A percentile compares a stretch with the other conserved stretches of the same genome.
These are phyloP conservation scores for Sesamia inferens DNA, from an alignment of 2,888 invertebrate species.

Conservation along the genomic window DNA sequence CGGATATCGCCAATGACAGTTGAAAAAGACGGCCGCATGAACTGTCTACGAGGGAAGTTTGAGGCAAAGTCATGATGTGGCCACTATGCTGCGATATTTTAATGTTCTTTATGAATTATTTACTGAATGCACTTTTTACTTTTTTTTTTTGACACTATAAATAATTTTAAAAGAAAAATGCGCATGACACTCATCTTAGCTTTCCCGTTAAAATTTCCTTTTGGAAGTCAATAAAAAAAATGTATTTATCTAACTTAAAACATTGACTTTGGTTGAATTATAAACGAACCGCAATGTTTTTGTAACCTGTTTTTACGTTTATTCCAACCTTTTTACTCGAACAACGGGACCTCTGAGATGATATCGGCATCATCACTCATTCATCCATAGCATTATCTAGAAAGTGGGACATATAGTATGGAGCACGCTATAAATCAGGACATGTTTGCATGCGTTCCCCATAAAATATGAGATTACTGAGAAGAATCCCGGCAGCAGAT, in stretches of 20 bases:
- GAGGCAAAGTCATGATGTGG: no score
- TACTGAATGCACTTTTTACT: no score
- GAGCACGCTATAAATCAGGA: constrained; percentile 73
- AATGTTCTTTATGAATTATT: no score
- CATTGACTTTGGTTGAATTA: neutral
- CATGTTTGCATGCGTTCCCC: constrained; percentile 67
- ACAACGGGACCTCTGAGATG: constrained; percentile 16
- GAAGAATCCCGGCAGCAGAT: constrained; percentile 58
- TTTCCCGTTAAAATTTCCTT: no score
- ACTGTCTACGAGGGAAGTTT: no score
- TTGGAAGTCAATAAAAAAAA: neutral
- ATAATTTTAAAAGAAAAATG: no score
- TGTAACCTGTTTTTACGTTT: neutral
- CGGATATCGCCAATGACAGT: no score
- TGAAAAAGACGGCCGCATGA: no score
- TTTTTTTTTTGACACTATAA: no score
- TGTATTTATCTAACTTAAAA: neutral
- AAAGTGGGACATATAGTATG: constrained; percentile 48
- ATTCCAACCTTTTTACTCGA: neutral
- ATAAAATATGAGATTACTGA: constrained; percentile 66
- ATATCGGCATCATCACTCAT: constrained; percentile 66
- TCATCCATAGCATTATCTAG: constrained; percentile 60
- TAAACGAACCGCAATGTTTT: neutral
- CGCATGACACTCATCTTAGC: no score
- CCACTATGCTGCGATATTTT: no score